These are phyloP conservation scores for Leucophora obtusa DNA, from an alignment of 2,888 invertebrate species.

Conservation along the genomic window DNA sequence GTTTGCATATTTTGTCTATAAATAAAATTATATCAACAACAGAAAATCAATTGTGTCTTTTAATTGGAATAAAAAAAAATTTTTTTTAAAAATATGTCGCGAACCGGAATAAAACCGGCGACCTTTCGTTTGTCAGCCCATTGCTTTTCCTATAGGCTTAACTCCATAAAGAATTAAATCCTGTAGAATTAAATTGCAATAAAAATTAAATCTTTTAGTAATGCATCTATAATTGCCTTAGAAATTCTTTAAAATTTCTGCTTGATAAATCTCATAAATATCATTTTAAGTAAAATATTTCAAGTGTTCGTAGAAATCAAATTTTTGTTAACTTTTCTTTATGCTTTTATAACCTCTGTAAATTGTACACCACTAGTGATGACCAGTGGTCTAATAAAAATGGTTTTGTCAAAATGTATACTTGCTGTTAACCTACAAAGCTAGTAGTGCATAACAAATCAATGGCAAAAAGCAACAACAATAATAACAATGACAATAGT, in stretches of 20 bases:
- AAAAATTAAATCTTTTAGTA: no score
- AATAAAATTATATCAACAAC: no score
- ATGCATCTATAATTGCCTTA: no score
- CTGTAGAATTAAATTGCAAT: no score
- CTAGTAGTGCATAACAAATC: conserved; percentile 42
- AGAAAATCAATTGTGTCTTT: no score
- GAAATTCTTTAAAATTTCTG: not conserved
- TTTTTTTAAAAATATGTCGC: no score
- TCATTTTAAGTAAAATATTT: not conserved
- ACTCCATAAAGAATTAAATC: no score
- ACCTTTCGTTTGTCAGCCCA: no score
- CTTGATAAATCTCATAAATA: not conserved
- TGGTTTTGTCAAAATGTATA: conserved; percentile 25
- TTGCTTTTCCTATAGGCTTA: no score
- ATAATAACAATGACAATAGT: conserved; percentile 6
- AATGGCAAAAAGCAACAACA: conserved; percentile 14
- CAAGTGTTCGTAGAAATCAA: conserved; percentile 1
- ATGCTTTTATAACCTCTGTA: conserved; percentile 7
- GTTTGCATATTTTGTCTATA: no score
- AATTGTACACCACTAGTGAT: not conserved
- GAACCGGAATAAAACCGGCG: no score
- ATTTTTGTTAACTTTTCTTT: not conserved
- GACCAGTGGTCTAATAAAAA: conserved; percentile 13
- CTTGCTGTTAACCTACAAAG: conserved; percentile 44
- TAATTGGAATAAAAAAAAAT: no score